Evolutionary conservation across 2,888 invertebrate species (phyloP), one percentile per base, ranked within the genome.

Genomic region (Chromoteleia sp.): DNA sequence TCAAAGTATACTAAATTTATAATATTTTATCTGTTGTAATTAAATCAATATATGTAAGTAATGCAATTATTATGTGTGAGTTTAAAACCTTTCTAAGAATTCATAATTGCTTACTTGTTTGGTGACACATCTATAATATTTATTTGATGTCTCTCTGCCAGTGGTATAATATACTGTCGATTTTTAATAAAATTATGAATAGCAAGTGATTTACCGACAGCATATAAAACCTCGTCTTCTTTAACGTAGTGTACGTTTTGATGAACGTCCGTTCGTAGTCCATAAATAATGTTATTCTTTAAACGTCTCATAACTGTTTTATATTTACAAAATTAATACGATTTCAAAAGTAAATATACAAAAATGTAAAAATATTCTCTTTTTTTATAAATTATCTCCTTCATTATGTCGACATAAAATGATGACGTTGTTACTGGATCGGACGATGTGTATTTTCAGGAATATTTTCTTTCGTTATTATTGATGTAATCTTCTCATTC

Each of bases 211-310:
- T 95, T 95, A 61, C 97, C 97, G 29, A 96, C 96, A 0, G 96
- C 96, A 91, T 97, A 97, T 56, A 97, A 92, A 39, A 97, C 93
- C 88, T 97, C 96, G 21, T 95, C 94, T 87, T 96, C 96, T 15
- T 94, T 93, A 68, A 96, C 92, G 86, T 94, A 96, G 88, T 96
- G 95, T 4, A 95, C 95, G 90, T 96, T 97, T 71, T 95, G 95
- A 85, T 93, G 93, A 77, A 94, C 93, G 81, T 94, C 93, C 12
- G 95, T 95, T 67, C 94, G 93, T 17, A 96, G 91, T 2, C 96
- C 96, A 84, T 94, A 94, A 86, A 95, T 56, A 93, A 84, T 94
- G 92, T 67, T 93, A 92, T 0, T 95, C 80, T 94, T 93, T 78
- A 95, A 91, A 17, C 45, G 85, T 93, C 91, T 17, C 58, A 70